These are phyloP conservation scores for Holothuria leucospilota DNA, from an alignment of 53 echinoderm and acorn worm species.

Conservation along the genomic window DNA sequence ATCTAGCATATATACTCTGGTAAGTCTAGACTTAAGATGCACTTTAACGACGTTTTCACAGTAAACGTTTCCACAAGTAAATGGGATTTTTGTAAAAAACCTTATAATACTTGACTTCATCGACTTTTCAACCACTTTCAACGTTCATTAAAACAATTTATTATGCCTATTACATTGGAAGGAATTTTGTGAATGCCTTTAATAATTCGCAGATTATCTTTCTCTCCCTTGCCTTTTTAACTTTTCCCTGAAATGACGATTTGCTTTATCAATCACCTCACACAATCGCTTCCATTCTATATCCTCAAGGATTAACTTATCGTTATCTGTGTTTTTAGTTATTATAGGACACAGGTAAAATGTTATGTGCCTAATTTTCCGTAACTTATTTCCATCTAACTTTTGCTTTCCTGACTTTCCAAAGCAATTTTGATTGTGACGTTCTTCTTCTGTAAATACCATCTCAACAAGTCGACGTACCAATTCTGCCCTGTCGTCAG, in stretches of 20 bases:
- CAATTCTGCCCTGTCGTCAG: slow-evolving; percentile 5
- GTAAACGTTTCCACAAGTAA: too few species aligned
- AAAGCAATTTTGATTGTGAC: slow-evolving; percentile 1
- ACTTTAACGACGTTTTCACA: too few species aligned
- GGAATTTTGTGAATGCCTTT: too few species aligned
- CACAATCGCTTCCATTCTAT: slow-evolving; percentile 13
- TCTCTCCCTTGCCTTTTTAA: not conserved
- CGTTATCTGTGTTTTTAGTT: not conserved
- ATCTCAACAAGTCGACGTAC: slow-evolving; percentile 3
- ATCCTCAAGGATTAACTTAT: not conserved
- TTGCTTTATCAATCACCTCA: slow-evolving; percentile 4
- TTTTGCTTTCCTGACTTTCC: not conserved
- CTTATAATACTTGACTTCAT: too few species aligned
- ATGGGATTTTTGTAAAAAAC: too few species aligned
- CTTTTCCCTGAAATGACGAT: not conserved
- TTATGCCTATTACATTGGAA: too few species aligned
- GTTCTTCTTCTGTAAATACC: slow-evolving; percentile 18
- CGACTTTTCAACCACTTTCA: too few species aligned
- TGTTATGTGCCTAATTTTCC: not conserved
- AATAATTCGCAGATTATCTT: not conserved
- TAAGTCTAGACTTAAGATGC: too few species aligned
- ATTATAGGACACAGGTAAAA: slow-evolving; percentile 17
- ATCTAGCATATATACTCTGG: too few species aligned
- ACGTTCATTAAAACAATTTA: too few species aligned
- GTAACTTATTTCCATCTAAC: not conserved